phyloP scores from a whole-genome alignment of 2,888 invertebrate species.

The Lottia gigantea region DNA sequence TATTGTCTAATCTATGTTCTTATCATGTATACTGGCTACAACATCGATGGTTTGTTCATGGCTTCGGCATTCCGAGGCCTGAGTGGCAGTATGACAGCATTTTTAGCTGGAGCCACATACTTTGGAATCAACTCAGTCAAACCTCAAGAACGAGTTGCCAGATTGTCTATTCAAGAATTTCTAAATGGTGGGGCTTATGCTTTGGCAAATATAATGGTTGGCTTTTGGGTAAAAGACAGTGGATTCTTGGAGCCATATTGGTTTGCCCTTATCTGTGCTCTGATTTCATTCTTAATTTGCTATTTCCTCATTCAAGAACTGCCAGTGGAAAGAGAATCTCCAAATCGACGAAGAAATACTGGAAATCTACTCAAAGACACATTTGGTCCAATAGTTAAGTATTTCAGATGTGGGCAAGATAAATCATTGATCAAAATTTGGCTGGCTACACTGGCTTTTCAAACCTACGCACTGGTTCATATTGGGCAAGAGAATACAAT shows the following conservation, averaged over 20 bases:
- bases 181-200: constrained; percentile 61
- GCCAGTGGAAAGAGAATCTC: constrained; percentile 30
- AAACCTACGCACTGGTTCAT: constrained; percentile 64
- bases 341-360: constrained; percentile 30
- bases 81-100: constrained; percentile 61
- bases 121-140: constrained; percentile 58
- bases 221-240: constrained; percentile 57
- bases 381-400: constrained; percentile 53
- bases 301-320: constrained; percentile 58
- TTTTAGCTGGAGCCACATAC: constrained; percentile 57
- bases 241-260: constrained; percentile 64
- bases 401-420: constrained; percentile 55
- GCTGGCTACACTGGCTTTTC: constrained; percentile 64
- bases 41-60: constrained; percentile 60
- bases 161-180: constrained; percentile 58
- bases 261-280: constrained; percentile 60
- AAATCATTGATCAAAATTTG: constrained; percentile 60
- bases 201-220: constrained; percentile 59
- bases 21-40: constrained; percentile 58
- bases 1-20: constrained; percentile 60
- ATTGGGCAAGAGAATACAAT: constrained; percentile 65
- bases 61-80: constrained; percentile 58
- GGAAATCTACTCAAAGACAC: constrained; percentile 56
- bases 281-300: constrained; percentile 57
- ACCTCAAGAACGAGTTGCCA: constrained; percentile 50